These are phyloP conservation scores for Diaprepes abbreviatus DNA, from an alignment of 2,888 invertebrate genomes.

Conservation along the genomic window DNA sequence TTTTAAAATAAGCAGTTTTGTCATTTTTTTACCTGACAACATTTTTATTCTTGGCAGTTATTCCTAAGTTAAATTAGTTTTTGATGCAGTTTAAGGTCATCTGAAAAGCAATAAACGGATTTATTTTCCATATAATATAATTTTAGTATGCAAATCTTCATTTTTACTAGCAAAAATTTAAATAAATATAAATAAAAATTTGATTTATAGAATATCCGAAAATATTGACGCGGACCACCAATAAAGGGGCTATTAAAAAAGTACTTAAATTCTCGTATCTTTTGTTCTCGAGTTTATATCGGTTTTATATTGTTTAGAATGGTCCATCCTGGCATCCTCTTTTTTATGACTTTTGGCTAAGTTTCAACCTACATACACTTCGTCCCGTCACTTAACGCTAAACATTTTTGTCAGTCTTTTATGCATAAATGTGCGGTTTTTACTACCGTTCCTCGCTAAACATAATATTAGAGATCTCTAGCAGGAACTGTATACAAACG, in stretches of 20 bases:
- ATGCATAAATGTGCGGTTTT: slow-evolving; percentile 22
- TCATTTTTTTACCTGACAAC: too few species aligned
- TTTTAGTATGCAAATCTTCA: slow-evolving; percentile 5
- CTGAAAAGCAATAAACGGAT: not conserved
- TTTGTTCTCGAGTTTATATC: slow-evolving; percentile 46
- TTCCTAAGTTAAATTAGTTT: not conserved
- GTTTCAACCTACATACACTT: slow-evolving; percentile 33
- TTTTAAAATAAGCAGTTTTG: too few species aligned
- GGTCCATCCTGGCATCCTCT: slow-evolving; percentile 24
- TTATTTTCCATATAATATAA: not conserved
- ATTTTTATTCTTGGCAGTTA: too few species aligned
- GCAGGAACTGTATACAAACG: too few species aligned
- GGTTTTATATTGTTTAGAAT: slow-evolving; percentile 47
- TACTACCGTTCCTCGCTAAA: slow-evolving; percentile 8
- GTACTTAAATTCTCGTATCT: slow-evolving; percentile 36
- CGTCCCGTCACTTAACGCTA: slow-evolving; percentile 15
- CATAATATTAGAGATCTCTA: slow-evolving; percentile 3
- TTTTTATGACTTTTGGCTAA: slow-evolving; percentile 40
- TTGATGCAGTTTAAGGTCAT: not conserved
- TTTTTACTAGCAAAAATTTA: slow-evolving; percentile 6
- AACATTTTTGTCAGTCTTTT: slow-evolving; percentile 21
- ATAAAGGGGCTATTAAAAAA: slow-evolving; percentile 39
- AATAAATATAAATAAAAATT: slow-evolving; percentile 33
- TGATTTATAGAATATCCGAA: slow-evolving; percentile 37
- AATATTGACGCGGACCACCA: slow-evolving; percentile 37